Percentiles rank a stretch among this genome's conserved stretches.
Conservation (phyloP, 2,888 invertebrate species). For the Drosophila algonquin region DNA sequence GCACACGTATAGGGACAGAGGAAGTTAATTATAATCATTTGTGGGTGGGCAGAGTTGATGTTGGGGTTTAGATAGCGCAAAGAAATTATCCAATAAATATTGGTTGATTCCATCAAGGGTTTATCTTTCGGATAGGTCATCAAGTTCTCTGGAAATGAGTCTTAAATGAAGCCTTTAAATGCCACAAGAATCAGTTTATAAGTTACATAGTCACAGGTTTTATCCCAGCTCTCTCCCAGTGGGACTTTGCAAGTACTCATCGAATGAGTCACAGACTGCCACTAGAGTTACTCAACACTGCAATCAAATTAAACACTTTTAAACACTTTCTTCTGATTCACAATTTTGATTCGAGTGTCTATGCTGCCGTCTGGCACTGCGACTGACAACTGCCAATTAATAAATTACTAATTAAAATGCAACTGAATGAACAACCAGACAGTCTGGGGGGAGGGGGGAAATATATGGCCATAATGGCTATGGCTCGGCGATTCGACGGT, state of each 20-base stretch:
- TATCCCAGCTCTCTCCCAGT: no score
- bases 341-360: constrained; percentile 7
- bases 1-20: constrained; percentile 6
- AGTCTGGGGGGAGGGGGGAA: constrained; percentile 4
- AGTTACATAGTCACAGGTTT: no score
- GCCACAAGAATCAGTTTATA: no score
- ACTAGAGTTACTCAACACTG: constrained; percentile 27
- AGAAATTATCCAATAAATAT: not conserved
- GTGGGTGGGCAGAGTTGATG: constrained; percentile 60
- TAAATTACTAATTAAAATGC: constrained; percentile 72
- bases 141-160: not conserved
- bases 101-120: not conserved
- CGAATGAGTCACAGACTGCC: constrained; percentile 8
- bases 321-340: constrained; percentile 30
- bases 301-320: constrained; percentile 35
- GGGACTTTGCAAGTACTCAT: not conserved
- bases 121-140: not conserved
- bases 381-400: constrained; percentile 58
- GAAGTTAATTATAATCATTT: constrained; percentile 33
- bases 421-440: constrained; percentile 33
- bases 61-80: not conserved
- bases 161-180: not conserved
- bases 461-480: constrained; percentile 32
- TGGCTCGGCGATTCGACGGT: constrained; percentile 35
- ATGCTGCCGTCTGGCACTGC: constrained; percentile 17